A percentile compares a stretch with the other conserved stretches of the same genome.
Evolutionary conservation across 2,113 vertebrate species (phyloP).

Genomic region (Urocynchramus pylzowi): DNA sequence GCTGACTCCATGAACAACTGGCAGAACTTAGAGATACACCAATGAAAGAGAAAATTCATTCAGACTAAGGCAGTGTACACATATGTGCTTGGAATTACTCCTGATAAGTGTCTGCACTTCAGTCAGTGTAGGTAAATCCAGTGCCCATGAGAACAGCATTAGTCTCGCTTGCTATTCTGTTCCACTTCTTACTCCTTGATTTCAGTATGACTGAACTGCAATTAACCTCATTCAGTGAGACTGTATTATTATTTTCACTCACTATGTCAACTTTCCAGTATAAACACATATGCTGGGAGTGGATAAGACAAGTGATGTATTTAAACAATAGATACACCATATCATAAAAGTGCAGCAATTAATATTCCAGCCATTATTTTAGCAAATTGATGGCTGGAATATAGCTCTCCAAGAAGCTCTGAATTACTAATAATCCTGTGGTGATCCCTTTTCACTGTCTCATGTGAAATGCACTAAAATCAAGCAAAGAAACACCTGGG

Average conservation of each 20-base stretch:
- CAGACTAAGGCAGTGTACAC: not conserved
- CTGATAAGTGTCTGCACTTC: not conserved
- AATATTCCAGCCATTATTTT: not conserved
- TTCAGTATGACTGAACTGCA: not conserved
- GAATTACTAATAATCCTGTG: not conserved
- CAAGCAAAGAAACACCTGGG: not conserved
- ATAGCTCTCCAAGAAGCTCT: not conserved
- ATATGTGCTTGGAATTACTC: not conserved
- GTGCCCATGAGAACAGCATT: not conserved
- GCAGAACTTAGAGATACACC: not conserved
- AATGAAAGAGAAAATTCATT: not conserved
- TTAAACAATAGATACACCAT: not conserved
- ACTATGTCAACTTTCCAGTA: not conserved
- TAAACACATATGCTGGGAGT: constrained; percentile 16
- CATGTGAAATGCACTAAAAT: not conserved
- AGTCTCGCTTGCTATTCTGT: not conserved
- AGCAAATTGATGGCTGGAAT: not conserved
- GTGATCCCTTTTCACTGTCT: not conserved
- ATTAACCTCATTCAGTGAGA: constrained; percentile 39
- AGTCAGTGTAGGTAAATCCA: not conserved
- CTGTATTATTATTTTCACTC: constrained; percentile 5
- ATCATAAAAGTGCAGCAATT: not conserved
- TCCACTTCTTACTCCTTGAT: not conserved
- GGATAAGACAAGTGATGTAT: not conserved
- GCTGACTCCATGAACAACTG: not conserved